These are phyloP conservation scores for Ammodytes marinus DNA, from an alignment of 2,113 vertebrate genomes.

Conservation along the genomic window DNA sequence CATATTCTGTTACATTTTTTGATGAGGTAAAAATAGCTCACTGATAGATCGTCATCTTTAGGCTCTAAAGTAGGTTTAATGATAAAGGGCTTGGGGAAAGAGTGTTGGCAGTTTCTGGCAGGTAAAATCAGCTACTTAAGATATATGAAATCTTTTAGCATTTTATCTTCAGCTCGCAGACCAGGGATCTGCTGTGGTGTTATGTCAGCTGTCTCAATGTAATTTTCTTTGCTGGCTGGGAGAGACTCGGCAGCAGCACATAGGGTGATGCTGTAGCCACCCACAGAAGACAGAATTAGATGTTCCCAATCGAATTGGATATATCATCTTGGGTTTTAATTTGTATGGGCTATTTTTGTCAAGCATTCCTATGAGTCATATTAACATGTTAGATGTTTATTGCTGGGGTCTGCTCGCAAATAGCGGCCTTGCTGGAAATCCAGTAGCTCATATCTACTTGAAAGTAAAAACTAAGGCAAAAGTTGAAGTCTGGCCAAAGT, in stretches of 20 bases:
- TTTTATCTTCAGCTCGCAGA: conserved; percentile 19
- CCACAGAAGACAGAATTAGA: neutral
- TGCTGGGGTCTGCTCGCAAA: too few relatives aligned
- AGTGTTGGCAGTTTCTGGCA: neutral
- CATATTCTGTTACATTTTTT: neutral
- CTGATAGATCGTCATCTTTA: neutral
- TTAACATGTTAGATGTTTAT: neutral
- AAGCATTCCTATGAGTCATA: neutral
- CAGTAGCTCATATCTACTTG: too few relatives aligned
- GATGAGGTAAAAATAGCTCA: neutral
- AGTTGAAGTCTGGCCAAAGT: too few relatives aligned
- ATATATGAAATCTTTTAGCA: conserved; percentile 29
- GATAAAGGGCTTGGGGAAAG: neutral
- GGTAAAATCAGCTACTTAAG: neutral
- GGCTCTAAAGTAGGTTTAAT: neutral
- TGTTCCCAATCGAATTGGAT: neutral
- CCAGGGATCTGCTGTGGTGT: conserved; percentile 4
- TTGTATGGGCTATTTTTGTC: neutral
- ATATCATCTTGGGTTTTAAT: neutral
- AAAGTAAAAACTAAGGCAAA: too few relatives aligned
- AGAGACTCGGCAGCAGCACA: conserved; percentile 17
- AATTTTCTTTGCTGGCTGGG: conserved; percentile 25
- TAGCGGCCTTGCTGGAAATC: too few relatives aligned
- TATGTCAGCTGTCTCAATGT: conserved; percentile 20
- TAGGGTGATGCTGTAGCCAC: conserved; percentile 9